Conservation (phyloP, 2,113 vertebrate species). For the Phoenicopterus ruber region DNA sequence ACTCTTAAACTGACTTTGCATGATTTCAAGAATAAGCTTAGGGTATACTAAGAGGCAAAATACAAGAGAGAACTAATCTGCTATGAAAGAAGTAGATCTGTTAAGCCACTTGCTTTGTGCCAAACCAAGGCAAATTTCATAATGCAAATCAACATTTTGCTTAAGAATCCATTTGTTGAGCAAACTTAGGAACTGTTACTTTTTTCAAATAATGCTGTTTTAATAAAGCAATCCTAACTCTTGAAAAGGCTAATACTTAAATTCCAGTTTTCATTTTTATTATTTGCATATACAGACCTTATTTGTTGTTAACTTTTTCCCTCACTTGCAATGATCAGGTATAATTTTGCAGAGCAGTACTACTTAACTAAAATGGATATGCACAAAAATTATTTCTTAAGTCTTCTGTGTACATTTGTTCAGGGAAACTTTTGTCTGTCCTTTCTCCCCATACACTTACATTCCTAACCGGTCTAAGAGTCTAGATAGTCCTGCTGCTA, state of each 20-base stretch:
- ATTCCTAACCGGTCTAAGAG: background rate
- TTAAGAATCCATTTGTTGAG: constrained; percentile 43
- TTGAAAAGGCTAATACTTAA: background rate
- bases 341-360: background rate
- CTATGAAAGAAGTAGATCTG: constrained; percentile 7
- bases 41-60: background rate
- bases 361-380: background rate
- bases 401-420: background rate
- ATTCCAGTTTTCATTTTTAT: background rate
- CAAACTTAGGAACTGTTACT: constrained; percentile 7
- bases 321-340: background rate
- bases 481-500: background rate
- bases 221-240: background rate
- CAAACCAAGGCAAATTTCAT: constrained; percentile 22
- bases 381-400: background rate
- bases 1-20: background rate
- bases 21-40: background rate
- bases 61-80: constrained; percentile 43
- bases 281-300: background rate
- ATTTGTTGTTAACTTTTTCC: background rate
- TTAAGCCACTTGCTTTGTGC: constrained; percentile 15
- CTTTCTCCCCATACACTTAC: background rate
- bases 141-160: constrained; percentile 50
- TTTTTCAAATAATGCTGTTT: background rate
- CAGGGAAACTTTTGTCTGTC: background rate